Percentiles rank a stretch among this genome's conserved stretches.
Evolutionary conservation across 1,140 invertebrate species (phyloP).

Genomic region (Pseudachorutes palmiensis): DNA sequence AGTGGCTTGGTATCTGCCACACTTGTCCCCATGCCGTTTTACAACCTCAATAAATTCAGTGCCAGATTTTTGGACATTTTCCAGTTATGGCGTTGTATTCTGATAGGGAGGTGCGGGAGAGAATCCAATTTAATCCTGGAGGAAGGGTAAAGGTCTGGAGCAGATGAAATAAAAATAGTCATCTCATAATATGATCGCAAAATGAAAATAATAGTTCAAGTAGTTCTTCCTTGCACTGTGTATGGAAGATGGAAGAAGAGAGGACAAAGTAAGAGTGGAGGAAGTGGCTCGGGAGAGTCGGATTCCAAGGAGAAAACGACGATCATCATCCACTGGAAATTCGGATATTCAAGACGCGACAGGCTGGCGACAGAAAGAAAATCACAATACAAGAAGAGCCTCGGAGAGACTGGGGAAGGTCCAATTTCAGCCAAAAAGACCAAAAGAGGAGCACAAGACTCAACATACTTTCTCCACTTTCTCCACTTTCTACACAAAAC

Average conservation of each 20-base stretch:
- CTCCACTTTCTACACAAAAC: background rate
- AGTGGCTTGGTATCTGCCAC: too few species aligned
- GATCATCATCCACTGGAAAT: constrained; percentile 26
- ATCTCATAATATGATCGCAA: constrained; percentile 33
- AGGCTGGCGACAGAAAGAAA: constrained; percentile 37
- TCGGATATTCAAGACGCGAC: constrained; percentile 35
- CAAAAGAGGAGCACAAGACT: background rate
- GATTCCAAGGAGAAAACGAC: background rate
- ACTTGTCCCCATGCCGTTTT: background rate
- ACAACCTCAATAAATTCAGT: background rate
- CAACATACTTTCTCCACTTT: background rate
- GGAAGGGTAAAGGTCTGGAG: constrained; percentile 30
- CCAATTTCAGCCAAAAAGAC: background rate
- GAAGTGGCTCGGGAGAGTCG: background rate
- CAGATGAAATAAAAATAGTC: constrained; percentile 34
- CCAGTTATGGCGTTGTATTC: background rate
- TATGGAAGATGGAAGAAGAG: background rate
- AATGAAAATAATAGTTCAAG: constrained; percentile 27
- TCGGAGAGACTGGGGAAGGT: background rate
- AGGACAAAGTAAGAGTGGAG: background rate
- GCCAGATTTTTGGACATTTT: background rate
- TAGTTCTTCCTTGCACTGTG: background rate
- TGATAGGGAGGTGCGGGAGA: background rate
- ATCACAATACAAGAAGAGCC: constrained; percentile 36
- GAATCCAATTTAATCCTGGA: constrained; percentile 25